Evolutionary conservation across 2,888 invertebrate genomes (phyloP), one percentile per base, ranked within the genome.

Genomic region (Himalopsyche kuldschensis): DNA sequence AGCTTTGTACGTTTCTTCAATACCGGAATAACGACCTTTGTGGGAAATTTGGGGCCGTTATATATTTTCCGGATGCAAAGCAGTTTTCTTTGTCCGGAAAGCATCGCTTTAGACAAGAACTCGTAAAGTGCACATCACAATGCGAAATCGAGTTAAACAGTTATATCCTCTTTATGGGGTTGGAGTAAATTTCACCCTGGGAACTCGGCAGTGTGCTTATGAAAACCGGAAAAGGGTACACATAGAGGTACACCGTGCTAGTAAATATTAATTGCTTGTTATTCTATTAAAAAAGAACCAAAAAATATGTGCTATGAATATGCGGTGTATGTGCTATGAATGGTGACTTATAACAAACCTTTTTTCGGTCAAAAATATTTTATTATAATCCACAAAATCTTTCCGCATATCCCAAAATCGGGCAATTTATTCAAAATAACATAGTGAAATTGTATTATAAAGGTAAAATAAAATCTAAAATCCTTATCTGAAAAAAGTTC

Each of bases 151-250:
- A 80, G 20, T 55, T 20, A 46, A 81, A 48, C 81, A 63, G 77
- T 81, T 77, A 77, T 77, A 77, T 55, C 81, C 81, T 77, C 46
- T 63, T 63, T 81, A 77, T 78, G 77, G 30, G 48, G 35, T 4
- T 30, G 17, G 46, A 47, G 81, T 77, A 81, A 81, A 77, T 41
- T 69, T 69, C 69, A 48, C 63, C 77, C 10, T 46, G 55, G 80
- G 69, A 69, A 69, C 69, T 46, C 78, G 78, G 78, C 77, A 77
- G 77, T 55, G 41, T 55, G 55, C 35, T 55, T 32, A 32, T 48
- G 77, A 77, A 81, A 76, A 32, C 32, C 55, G 81, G 76, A 27
- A 81, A 81, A 81, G 48, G 81, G 77, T 69, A 20, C 48, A n/a
- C 32, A 10, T 55, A 32, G 27, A 47, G 15, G 76, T 27, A 20